These are phyloP conservation scores for Hypercompe scribonia DNA, from an alignment of 2,888 invertebrate genomes.

Conservation along the genomic window DNA sequence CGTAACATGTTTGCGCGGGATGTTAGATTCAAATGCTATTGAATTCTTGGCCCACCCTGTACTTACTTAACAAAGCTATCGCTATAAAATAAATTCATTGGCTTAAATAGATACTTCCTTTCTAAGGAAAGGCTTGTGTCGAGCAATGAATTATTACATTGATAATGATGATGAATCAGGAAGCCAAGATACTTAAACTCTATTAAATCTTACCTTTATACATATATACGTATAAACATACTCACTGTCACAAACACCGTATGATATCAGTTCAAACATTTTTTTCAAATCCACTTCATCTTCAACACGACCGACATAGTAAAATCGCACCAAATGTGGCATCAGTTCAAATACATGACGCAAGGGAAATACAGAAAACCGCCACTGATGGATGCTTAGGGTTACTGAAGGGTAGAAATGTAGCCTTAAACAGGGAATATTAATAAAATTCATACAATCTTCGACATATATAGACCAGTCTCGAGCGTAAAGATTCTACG, in stretches of 20 bases:
- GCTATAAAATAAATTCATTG: too few relatives aligned
- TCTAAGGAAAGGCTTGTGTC: too few relatives aligned
- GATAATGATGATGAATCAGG: neutral
- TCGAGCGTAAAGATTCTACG: neutral
- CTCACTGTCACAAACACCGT: constrained; percentile 76
- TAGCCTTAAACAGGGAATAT: neutral
- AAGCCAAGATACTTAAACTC: neutral
- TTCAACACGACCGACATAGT: constrained; percentile 66
- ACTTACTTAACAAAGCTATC: too few relatives aligned
- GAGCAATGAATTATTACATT: too few relatives aligned
- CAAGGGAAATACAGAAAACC: constrained; percentile 66
- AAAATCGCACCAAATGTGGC: constrained; percentile 68
- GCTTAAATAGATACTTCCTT: too few relatives aligned
- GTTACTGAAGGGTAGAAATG: constrained; percentile 57
- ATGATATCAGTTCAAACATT: constrained; percentile 67
- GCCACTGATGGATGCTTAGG: constrained; percentile 77
- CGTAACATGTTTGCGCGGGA: too few relatives aligned
- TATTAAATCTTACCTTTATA: neutral
- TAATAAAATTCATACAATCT: neutral
- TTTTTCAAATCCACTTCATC: constrained; percentile 67
- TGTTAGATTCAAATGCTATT: too few relatives aligned
- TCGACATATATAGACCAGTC: neutral
- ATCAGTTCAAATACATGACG: constrained; percentile 70
- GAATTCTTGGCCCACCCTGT: too few relatives aligned
- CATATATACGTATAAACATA: constrained; percentile 13